Evolutionary conservation across 2,888 invertebrate species (phyloP).

Genomic region (Brachyptera risi): DNA sequence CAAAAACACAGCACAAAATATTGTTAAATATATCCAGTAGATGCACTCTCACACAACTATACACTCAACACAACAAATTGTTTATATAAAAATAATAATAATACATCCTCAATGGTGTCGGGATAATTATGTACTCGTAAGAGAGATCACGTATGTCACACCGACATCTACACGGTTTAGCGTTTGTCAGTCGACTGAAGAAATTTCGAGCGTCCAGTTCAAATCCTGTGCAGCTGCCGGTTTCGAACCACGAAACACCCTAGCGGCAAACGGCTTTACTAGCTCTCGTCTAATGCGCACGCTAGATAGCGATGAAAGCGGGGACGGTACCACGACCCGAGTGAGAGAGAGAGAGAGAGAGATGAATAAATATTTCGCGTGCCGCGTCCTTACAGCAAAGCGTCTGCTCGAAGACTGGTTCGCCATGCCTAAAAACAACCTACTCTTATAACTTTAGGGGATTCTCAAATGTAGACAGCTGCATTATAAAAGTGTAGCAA

Average conservation of each 20-base stretch:
- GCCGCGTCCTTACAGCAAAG: not conserved
- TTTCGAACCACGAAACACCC: slow-evolving; percentile 7
- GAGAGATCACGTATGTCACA: not conserved
- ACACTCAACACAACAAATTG: slow-evolving; percentile 16
- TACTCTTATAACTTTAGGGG: slow-evolving; percentile 19
- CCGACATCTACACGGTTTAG: slow-evolving; percentile 19
- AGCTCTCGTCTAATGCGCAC: not conserved
- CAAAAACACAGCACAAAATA: not conserved
- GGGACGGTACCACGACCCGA: not conserved
- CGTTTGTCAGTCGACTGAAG: slow-evolving; percentile 26
- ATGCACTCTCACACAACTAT: slow-evolving; percentile 4
- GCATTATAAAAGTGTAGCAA: slow-evolving; percentile 16
- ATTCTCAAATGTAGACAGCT: slow-evolving; percentile 10
- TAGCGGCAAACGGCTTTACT: slow-evolving; percentile 7
- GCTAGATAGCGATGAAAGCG: slow-evolving; percentile 14
- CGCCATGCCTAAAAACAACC: not conserved
- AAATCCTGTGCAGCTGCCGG: slow-evolving; percentile 19
- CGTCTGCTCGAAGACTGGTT: slow-evolving; percentile 5
- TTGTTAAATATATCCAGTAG: slow-evolving; percentile 11
- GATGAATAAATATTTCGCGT: too few species aligned
- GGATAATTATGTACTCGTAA: not conserved
- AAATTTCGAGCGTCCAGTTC: slow-evolving; percentile 8
- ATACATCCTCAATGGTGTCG: slow-evolving; percentile 16
- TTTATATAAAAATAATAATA: slow-evolving; percentile 11
- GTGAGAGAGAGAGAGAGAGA: not conserved